phyloP scores from a whole-genome alignment of 2,797 vertebrate species.

The Schizopygopsis pylzovi region DNA sequence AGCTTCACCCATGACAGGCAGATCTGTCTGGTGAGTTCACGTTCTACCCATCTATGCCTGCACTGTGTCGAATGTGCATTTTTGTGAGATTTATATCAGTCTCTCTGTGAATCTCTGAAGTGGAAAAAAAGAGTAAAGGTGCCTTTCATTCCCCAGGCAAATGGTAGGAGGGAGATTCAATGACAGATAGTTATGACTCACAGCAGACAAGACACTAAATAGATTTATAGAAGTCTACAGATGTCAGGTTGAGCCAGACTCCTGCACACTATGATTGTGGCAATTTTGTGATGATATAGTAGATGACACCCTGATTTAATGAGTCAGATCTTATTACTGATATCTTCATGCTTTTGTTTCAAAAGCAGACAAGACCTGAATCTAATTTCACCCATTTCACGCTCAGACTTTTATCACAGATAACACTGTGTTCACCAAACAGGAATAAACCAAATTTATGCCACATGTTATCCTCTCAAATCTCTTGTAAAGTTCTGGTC shows the following conservation, averaged over 20 bases:
- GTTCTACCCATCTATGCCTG: conserved; percentile 47
- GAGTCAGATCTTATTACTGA: conserved; percentile 44
- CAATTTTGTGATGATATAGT: conserved; percentile 54
- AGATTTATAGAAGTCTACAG: conserved; percentile 61
- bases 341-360: conserved; percentile 51
- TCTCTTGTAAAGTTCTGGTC: neutral
- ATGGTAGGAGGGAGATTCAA: conserved; percentile 53
- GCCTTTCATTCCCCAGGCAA: conserved; percentile 50
- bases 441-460: neutral
- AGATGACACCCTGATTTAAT: conserved; percentile 58
- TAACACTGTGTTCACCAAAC: neutral
- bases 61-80: conserved; percentile 50
- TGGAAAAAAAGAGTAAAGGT: conserved; percentile 54
- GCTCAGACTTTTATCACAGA: conserved; percentile 28
- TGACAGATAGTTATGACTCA: conserved; percentile 61
- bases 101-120: conserved; percentile 46
- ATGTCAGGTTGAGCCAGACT: conserved; percentile 56
- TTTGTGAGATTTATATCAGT: conserved; percentile 52
- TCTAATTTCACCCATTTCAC: conserved; percentile 33
- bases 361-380: conserved; percentile 38
- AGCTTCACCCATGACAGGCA: conserved; percentile 39
- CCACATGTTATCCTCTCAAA: neutral
- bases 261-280: conserved; percentile 55
- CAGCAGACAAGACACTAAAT: conserved; percentile 59
- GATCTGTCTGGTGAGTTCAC: conserved; percentile 49